Percentiles rank a stretch among this genome's conserved stretches.
Evolutionary conservation across 2,797 vertebrate species (phyloP).

Genomic region (Acestrorhynchus altus): DNA sequence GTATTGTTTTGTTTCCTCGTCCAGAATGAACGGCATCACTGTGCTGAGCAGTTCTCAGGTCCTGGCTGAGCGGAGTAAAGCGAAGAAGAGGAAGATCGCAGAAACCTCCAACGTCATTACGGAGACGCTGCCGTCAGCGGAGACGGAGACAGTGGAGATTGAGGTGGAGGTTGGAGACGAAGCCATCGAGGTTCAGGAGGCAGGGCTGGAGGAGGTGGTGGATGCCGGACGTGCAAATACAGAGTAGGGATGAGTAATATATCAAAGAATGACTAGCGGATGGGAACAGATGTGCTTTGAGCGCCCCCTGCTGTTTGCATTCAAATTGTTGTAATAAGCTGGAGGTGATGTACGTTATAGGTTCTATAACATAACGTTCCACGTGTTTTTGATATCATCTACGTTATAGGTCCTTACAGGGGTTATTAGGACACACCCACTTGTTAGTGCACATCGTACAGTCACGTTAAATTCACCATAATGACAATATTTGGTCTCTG

Average conservation of each 20-base stretch:
- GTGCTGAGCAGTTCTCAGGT: slow-evolving; percentile 70
- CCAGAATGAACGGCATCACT: slow-evolving; percentile 82
- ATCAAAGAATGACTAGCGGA: neutral
- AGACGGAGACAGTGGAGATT: slow-evolving; percentile 90
- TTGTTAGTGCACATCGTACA: neutral
- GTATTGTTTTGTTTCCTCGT: neutral
- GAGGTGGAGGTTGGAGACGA: slow-evolving; percentile 89
- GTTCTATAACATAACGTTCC: neutral
- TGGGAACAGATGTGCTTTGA: neutral
- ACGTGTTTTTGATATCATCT: too few relatives aligned
- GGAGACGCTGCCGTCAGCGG: slow-evolving; percentile 88
- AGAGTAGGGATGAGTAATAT: neutral
- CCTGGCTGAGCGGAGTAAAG: slow-evolving; percentile 74
- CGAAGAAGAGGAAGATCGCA: slow-evolving; percentile 91
- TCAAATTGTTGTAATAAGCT: too few relatives aligned
- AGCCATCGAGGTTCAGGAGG: slow-evolving; percentile 84
- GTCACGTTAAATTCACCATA: neutral
- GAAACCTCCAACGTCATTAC: slow-evolving; percentile 95
- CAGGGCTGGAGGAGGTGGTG: slow-evolving; percentile 86
- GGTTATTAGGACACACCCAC: too few relatives aligned
- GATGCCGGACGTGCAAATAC: neutral
- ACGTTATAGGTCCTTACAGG: too few relatives aligned
- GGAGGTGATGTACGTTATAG: neutral
- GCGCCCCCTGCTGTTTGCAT: neutral
- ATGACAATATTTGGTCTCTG: too few relatives aligned